A percentile compares a stretch with the other conserved stretches of the same genome.
phyloP scores from a whole-genome alignment of 2,113 vertebrate genomes.

The Vimba vimba region DNA sequence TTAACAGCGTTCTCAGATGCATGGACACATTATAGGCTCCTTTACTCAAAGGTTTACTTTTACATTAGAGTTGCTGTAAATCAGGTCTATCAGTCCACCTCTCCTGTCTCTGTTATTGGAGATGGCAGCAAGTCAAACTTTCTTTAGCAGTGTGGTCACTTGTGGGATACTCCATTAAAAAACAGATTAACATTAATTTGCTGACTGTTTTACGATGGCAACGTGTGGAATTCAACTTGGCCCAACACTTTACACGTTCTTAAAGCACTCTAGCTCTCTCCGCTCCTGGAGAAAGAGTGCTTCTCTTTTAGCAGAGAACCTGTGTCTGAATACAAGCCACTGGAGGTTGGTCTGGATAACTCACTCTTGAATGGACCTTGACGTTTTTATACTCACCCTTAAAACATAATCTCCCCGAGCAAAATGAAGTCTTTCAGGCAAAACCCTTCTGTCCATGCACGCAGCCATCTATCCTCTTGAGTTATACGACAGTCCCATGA shows the following conservation, averaged over 20 bases:
- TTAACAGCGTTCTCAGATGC: neutral
- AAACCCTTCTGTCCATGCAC: slow-evolving; percentile 56
- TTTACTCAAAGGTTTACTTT: neutral
- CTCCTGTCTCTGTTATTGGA: slow-evolving; percentile 36
- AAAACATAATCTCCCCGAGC: slow-evolving; percentile 62
- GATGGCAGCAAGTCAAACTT: slow-evolving; percentile 53
- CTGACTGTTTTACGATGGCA: slow-evolving; percentile 57
- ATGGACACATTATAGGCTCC: neutral
- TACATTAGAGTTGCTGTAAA: neutral
- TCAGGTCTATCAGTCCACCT: neutral
- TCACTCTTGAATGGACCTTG: slow-evolving; percentile 66
- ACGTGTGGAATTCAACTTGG: slow-evolving; percentile 60
- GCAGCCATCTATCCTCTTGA: slow-evolving; percentile 59
- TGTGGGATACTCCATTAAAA: slow-evolving; percentile 59
- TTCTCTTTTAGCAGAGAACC: slow-evolving; percentile 41
- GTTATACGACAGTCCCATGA: slow-evolving; percentile 62
- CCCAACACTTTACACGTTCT: slow-evolving; percentile 43
- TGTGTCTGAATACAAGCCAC: slow-evolving; percentile 60
- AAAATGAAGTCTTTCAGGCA: slow-evolving; percentile 73
- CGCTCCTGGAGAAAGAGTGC: slow-evolving; percentile 18
- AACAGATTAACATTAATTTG: slow-evolving; percentile 60
- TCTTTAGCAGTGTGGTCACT: slow-evolving; percentile 55
- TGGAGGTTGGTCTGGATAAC: slow-evolving; percentile 65
- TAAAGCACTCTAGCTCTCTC: slow-evolving; percentile 47
- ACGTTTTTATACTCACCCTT: slow-evolving; percentile 71